Conservation (phyloP, 2,888 invertebrate species). For the Phyto melanocephala region DNA sequence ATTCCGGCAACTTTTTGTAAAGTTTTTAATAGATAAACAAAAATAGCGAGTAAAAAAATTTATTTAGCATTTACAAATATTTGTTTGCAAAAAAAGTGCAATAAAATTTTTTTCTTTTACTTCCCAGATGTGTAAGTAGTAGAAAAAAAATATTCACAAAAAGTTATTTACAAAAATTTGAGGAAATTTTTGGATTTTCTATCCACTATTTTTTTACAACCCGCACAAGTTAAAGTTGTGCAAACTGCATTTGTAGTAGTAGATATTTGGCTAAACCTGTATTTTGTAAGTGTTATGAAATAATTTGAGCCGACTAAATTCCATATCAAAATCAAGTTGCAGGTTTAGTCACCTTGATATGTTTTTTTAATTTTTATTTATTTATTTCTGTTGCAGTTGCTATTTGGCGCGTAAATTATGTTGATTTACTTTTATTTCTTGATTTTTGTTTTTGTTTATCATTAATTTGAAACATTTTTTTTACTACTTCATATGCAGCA, state of each 20-base stretch:
- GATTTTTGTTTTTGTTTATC: background rate
- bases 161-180: no score
- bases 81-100: background rate
- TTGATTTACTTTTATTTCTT: background rate
- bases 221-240: background rate
- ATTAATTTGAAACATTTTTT: background rate
- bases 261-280: constrained; percentile 28
- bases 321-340: constrained; percentile 32
- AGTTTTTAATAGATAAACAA: background rate
- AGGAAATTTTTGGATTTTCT: background rate
- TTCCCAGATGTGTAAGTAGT: background rate
- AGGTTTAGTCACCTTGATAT: constrained; percentile 50
- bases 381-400: background rate
- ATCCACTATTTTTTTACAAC: background rate
- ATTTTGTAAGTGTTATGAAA: constrained; percentile 32
- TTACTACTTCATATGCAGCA: background rate
- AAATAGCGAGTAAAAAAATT: background rate
- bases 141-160: constrained; percentile 4
- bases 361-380: background rate
- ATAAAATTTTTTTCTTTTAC: constrained; percentile 23
- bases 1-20: constrained; percentile 40
- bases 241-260: background rate
- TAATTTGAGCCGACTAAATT: constrained; percentile 15
- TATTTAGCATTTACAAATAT: constrained; percentile 8
- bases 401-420: constrained; percentile 27